phyloP scores from a whole-genome alignment of 2,113 vertebrate genomes.

The human region DNA sequence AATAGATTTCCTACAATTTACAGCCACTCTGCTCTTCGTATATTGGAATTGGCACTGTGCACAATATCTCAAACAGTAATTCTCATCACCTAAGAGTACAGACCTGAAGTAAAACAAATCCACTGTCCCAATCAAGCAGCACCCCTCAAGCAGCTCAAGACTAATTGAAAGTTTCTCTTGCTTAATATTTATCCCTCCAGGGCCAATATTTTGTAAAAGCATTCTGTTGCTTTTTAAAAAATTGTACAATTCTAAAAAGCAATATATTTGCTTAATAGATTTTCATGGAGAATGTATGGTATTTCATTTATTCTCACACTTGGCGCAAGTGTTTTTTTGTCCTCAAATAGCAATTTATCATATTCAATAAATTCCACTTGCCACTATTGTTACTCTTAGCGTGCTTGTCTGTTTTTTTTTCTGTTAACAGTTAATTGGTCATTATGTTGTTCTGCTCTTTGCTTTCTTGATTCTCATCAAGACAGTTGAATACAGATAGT shows the following conservation, averaged over 20 bases:
- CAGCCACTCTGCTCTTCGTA: conserved; percentile 49
- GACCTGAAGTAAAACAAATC: conserved; percentile 54
- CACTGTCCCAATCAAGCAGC: conserved; percentile 35
- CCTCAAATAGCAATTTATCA: conserved; percentile 17
- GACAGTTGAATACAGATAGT: not conserved
- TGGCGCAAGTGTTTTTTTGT: not conserved
- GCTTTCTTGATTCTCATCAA: not conserved
- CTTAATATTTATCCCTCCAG: not conserved
- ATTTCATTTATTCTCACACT: conserved; percentile 36
- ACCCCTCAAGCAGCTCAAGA: conserved; percentile 37
- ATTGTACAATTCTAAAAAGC: not conserved
- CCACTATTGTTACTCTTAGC: not conserved
- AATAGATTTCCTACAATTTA: conserved; percentile 74
- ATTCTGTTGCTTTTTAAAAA: not conserved
- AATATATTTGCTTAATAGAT: not conserved
- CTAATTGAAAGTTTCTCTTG: conserved; percentile 48
- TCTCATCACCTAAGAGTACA: conserved; percentile 46
- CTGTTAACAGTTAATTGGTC: not conserved
- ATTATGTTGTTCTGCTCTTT: not conserved
- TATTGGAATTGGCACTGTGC: conserved; percentile 45
- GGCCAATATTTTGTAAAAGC: not conserved
- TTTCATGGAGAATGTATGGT: not conserved
- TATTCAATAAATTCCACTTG: not conserved
- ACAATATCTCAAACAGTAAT: conserved; percentile 64
- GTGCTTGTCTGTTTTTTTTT: not conserved